Evolutionary conservation across 2,888 invertebrate genomes (phyloP).

Genomic region (Tanypteryx hageni): DNA sequence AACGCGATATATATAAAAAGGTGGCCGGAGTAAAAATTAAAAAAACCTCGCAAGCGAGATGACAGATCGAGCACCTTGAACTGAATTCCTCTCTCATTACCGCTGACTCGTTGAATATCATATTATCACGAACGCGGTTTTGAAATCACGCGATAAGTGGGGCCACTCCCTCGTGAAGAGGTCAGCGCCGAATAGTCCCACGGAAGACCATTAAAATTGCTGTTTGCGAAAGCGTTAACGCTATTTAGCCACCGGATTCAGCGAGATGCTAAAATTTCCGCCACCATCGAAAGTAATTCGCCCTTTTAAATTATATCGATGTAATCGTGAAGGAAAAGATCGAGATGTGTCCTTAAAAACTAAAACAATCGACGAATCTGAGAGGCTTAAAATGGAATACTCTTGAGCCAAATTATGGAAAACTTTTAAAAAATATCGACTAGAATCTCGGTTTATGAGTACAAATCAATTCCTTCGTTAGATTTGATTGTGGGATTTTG

Average conservation of each 20-base stretch:
- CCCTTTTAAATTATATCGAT: no score
- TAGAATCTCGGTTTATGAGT: no score
- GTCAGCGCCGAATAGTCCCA: background rate
- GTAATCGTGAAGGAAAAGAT: no score
- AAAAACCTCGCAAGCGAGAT: background rate
- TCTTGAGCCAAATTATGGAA: no score
- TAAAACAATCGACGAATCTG: no score
- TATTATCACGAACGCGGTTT: constrained; percentile 13
- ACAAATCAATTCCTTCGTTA: no score
- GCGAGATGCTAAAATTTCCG: background rate
- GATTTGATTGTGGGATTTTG: no score
- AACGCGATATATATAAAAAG: background rate
- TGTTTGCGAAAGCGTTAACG: background rate
- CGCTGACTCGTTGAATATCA: background rate
- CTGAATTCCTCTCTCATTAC: constrained; percentile 24
- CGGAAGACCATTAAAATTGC: background rate
- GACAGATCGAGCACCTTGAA: constrained; percentile 26
- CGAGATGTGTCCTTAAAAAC: no score
- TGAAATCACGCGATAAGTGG: constrained; percentile 6
- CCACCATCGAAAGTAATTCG: no score
- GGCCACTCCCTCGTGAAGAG: background rate
- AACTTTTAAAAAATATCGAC: no score
- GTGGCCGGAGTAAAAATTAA: background rate
- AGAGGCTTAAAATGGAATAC: no score
- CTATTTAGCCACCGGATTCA: background rate